phyloP scores from a whole-genome alignment of 2,888 invertebrate species.

The Ornithoptera priamus region DNA sequence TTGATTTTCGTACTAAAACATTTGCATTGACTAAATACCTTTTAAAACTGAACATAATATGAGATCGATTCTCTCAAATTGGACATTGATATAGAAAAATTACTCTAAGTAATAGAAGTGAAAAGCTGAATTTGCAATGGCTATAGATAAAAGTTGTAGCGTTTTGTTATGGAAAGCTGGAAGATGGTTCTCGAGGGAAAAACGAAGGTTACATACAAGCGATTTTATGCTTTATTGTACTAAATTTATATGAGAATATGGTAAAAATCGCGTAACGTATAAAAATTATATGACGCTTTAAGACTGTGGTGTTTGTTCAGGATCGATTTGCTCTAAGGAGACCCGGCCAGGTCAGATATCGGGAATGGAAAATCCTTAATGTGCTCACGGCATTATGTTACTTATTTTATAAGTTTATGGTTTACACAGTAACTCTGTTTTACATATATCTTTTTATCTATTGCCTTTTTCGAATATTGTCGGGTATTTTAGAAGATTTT shows the following conservation, averaged over 20 bases:
- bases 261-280: constrained; percentile 40
- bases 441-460: no score
- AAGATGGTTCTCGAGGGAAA: constrained; percentile 80
- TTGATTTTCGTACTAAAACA: constrained; percentile 36
- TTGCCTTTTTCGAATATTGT: no score
- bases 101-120: background rate
- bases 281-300: constrained; percentile 47
- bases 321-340: constrained; percentile 77
- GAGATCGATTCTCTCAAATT: constrained; percentile 77
- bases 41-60: constrained; percentile 43
- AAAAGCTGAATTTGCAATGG: constrained; percentile 43
- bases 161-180: constrained; percentile 72
- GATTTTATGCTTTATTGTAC: constrained; percentile 41
- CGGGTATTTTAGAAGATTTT: no score
- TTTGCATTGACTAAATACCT: constrained; percentile 43
- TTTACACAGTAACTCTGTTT: no score
- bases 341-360: constrained; percentile 56
- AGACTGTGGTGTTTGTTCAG: constrained; percentile 39
- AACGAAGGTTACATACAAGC: constrained; percentile 47
- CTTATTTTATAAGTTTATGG: no score
- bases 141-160: constrained; percentile 57
- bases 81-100: constrained; percentile 35
- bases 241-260: constrained; percentile 29
- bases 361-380: constrained; percentile 43
- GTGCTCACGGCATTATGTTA: constrained; percentile 27